Evolutionary conservation across 2,797 vertebrate species (phyloP).

Genomic region (Parambassis ranga): DNA sequence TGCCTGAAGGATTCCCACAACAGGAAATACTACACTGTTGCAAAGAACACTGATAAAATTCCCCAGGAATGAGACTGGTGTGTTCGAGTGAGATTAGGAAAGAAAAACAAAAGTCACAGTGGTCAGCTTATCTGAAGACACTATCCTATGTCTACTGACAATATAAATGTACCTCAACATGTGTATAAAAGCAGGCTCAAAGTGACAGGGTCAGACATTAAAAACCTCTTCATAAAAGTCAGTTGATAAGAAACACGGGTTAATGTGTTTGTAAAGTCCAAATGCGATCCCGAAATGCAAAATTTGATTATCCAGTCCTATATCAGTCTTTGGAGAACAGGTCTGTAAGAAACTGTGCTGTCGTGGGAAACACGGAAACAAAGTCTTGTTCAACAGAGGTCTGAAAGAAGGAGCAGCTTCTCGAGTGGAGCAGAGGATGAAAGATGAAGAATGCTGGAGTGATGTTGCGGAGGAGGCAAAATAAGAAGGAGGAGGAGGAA

Average conservation of each 20-base stretch:
- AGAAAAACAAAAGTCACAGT: slow-evolving; percentile 53
- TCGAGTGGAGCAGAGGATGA: slow-evolving; percentile 62
- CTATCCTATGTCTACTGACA: slow-evolving; percentile 11
- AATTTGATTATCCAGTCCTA: slow-evolving; percentile 47
- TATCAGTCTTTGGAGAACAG: slow-evolving; percentile 53
- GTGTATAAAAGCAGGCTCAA: slow-evolving; percentile 67
- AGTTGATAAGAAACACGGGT: slow-evolving; percentile 1
- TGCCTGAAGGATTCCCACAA: slow-evolving; percentile 58
- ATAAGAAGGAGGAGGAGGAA: slow-evolving; percentile 81
- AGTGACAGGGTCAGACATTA: slow-evolving; percentile 39
- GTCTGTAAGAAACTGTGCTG: slow-evolving; percentile 25
- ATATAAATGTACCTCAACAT: slow-evolving; percentile 45
- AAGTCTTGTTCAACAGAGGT: slow-evolving; percentile 48
- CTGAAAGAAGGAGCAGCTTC: slow-evolving; percentile 47
- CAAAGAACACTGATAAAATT: slow-evolving; percentile 9
- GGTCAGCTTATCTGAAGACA: slow-evolving; percentile 35
- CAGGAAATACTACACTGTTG: slow-evolving; percentile 40
- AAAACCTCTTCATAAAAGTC: slow-evolving; percentile 37
- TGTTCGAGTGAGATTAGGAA: slow-evolving; percentile 26
- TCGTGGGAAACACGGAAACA: slow-evolving; percentile 27
- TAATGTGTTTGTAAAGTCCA: slow-evolving; percentile 30
- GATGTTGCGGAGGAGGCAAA: slow-evolving; percentile 81
- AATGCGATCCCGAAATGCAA: slow-evolving; percentile 31
- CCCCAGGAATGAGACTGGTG: slow-evolving; percentile 8
- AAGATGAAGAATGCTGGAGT: slow-evolving; percentile 66